Conservation (phyloP, 2,888 invertebrate species). For the Sympetrum striolatum region DNA sequence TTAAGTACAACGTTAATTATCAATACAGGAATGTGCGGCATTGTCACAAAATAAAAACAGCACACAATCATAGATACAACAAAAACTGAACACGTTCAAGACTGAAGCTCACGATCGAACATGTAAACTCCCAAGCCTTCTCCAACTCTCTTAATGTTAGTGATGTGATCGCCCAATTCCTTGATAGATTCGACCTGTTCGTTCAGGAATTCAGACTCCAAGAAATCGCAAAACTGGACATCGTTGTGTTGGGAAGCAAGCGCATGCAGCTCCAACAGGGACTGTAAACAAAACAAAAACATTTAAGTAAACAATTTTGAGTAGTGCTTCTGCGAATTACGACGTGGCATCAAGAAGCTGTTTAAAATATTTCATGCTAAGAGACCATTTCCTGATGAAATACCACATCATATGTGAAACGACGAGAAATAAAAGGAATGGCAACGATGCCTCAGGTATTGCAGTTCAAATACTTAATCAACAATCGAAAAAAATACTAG, state of each 20-base stretch:
- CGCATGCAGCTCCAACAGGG: conserved; percentile 71
- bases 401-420: not conserved
- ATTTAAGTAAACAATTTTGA: not conserved
- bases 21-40: not conserved
- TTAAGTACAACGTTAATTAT: not conserved
- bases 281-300: conserved; percentile 57
- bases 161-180: conserved; percentile 73
- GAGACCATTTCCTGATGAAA: not conserved
- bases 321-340: too few species aligned
- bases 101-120: conserved; percentile 65
- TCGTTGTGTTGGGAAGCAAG: conserved; percentile 71
- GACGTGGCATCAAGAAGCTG: not conserved
- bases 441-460: too few species aligned
- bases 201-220: conserved; percentile 74
- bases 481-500: too few species aligned
- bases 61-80: not conserved
- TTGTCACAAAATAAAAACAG: not conserved
- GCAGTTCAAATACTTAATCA: too few species aligned
- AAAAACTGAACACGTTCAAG: not conserved
- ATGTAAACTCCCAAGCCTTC: conserved; percentile 69
- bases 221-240: conserved; percentile 74
- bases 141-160: conserved; percentile 73
- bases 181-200: conserved; percentile 76
- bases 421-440: too few species aligned
- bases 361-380: not conserved